Evolutionary conservation across 2,797 vertebrate species (phyloP).

Genomic region (Pangasius krempfi): DNA sequence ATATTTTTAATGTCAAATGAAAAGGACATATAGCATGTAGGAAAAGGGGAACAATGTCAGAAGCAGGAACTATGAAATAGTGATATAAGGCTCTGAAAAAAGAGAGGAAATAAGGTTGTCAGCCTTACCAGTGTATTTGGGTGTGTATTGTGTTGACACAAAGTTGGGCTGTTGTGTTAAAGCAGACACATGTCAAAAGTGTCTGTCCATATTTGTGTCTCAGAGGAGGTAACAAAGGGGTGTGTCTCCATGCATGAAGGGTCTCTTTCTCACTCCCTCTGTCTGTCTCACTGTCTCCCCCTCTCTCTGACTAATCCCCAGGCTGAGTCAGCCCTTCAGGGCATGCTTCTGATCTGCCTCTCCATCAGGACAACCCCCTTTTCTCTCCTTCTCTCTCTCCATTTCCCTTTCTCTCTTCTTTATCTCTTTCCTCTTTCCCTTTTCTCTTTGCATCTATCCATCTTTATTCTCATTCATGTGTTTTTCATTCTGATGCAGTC

Average conservation of each 20-base stretch:
- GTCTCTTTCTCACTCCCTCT: conserved; percentile 47
- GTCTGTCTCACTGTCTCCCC: conserved; percentile 18
- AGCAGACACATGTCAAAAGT: conserved; percentile 88
- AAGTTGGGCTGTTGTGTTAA: conserved; percentile 82
- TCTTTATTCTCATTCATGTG: conserved; percentile 23
- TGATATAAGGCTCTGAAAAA: neutral
- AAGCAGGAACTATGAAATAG: conserved; percentile 31
- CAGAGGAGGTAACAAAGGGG: conserved; percentile 92
- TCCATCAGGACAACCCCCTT: conserved; percentile 62
- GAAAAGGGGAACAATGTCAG: neutral
- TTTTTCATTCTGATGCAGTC: conserved; percentile 15
- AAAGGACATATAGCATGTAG: neutral
- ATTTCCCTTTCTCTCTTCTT: conserved; percentile 36
- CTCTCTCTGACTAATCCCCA: conserved; percentile 87
- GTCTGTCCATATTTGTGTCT: conserved; percentile 94
- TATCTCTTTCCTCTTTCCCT: conserved; percentile 32
- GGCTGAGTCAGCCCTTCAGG: conserved; percentile 99
- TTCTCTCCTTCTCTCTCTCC: conserved; percentile 26
- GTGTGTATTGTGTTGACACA: conserved; percentile 50
- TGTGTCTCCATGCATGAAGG: conserved; percentile 83
- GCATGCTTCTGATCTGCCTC: conserved; percentile 98
- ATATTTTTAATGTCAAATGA: neutral
- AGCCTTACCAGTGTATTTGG: neutral
- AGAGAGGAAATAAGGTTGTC: neutral
- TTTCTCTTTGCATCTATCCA: conserved; percentile 25